phyloP scores from a whole-genome alignment of 30 jellyfish, hydroid and myxozoan genomes.

The Turritopsis rubra region DNA sequence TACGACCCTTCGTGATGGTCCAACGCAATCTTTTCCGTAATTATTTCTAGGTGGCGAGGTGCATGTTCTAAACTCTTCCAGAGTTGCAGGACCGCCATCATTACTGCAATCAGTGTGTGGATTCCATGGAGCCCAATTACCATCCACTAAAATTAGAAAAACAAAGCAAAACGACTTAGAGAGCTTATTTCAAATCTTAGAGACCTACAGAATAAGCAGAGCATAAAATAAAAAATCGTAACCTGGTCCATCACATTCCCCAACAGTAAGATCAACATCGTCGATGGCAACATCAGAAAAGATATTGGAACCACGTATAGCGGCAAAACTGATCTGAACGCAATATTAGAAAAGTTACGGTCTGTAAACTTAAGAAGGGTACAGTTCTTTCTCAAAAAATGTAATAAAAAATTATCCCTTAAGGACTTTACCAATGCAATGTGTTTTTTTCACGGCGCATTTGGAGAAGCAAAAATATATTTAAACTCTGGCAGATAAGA shows the following conservation, averaged over 20 bases:
- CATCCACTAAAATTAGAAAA: not conserved
- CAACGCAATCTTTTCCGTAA: not conserved
- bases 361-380: too few relatives aligned
- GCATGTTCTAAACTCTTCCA: not conserved
- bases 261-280: not conserved
- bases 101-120: not conserved
- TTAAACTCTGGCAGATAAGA: too few relatives aligned
- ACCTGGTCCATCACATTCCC: not conserved
- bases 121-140: not conserved
- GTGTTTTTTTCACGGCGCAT: too few relatives aligned
- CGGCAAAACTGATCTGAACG: not conserved
- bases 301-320: not conserved
- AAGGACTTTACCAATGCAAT: too few relatives aligned
- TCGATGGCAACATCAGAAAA: not conserved
- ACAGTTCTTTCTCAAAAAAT: too few relatives aligned
- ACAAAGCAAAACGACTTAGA: too few relatives aligned
- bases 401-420: too few relatives aligned
- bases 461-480: too few relatives aligned
- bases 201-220: not conserved
- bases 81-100: not conserved
- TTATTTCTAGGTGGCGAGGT: not conserved
- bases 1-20: not conserved
- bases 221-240: not conserved
- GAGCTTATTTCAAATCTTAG: not conserved
- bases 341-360: too few relatives aligned